Base-by-base conservation (phyloP, 2,888 invertebrate species). In the Trilocha varians region DNA sequence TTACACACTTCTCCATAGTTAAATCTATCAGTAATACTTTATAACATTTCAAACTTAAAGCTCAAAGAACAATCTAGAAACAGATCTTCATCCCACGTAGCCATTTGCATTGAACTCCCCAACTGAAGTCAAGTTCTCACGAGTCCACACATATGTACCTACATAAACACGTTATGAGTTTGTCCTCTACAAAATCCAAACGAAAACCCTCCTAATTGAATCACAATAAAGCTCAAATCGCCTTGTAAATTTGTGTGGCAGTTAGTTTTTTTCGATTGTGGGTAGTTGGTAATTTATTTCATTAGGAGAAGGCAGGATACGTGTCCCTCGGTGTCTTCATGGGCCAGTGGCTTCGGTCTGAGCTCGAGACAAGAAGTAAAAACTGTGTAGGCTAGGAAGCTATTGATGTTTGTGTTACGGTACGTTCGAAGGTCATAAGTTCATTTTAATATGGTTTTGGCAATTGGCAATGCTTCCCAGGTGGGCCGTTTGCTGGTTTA, bases 251-350 rank as follows among this genome's bases (percentile, higher is more conserved):
- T 0, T 3, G 1, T 6, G 1, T 36, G 49, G 48, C 17, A 32
- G 46, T 60, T 75, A 44, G 0, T 45, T 38, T 4, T 13, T 14
- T 43, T 55, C 45, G 36, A 42, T 38, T 39, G 44, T 43, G 45
- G 42, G 65, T 82, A 82, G 82, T 82, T 82, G 42, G 65, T 82
- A 82, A 83, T 82, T 82, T 83, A 83, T 78, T 83, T 82, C 77
- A 79, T 83, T 80, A 79, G 78, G 82, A 82, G 75, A 77, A 77
- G 78, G 77, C 80, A 82, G 82, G 80, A 80, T 80, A 78, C 74
- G 70, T 84, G 83, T 84, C 84, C 84, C 83, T 83, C 78, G 55
- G 59, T 65, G 66, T 80, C 80, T 82, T 78, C 77, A 83, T 69
- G 82, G 76, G 61, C 82, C 68, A 83, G 73, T 70, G 77, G 69